Base-by-base conservation (phyloP, 2,113 vertebrate species). In the Puffinus mauretanicus region DNA sequence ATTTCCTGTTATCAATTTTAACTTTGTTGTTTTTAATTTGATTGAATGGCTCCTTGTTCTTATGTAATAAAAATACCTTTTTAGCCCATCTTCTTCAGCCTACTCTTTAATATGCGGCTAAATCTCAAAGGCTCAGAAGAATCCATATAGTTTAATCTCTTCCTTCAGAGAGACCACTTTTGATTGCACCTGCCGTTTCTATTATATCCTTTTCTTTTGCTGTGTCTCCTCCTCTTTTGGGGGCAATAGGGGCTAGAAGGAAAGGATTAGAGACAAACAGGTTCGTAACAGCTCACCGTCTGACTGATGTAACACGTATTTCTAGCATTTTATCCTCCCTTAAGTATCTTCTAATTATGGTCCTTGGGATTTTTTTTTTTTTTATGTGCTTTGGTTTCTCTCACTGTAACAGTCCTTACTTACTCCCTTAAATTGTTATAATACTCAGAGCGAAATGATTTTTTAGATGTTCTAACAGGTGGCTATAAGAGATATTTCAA, bases 1-100 rank as follows among this genome's bases (percentile, higher is more conserved):
- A 19, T 52, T 94, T 96, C 88, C 86, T 79, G 69, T 67, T 91
- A 93, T 69, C 92, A 86, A n/a, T 44, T 57, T 86, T 76, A 78
- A 52, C 47, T 44, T 57, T 29, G 51, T 57, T 86, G 52, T 2
- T 70, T 77, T 81, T 69, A 22, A 78, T 64, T 88, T 67, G 44
- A 81, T 58, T 60, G 29, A 83, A 86, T 42, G 30, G 27, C 18
- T 92, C 34, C 77, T 67, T 52, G 24, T 25, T 60, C 71, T 93
- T 78, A 55, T 1, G 22, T 18, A 94, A 72, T 5, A 55, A 67
- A 10, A 46, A 46, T 46, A 46, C 46, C 8, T n/a, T 80, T 80
- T 42, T 8, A 57, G n/a, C 3, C 26, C 44, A 11, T n/a, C 49
- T 83, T 81, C 70, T 78, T 69, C 67, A 78, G n/a, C 22, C 6